Evolutionary conservation across 2,888 invertebrate species (phyloP).

Genomic region (Orthonychiurus folsomi): DNA sequence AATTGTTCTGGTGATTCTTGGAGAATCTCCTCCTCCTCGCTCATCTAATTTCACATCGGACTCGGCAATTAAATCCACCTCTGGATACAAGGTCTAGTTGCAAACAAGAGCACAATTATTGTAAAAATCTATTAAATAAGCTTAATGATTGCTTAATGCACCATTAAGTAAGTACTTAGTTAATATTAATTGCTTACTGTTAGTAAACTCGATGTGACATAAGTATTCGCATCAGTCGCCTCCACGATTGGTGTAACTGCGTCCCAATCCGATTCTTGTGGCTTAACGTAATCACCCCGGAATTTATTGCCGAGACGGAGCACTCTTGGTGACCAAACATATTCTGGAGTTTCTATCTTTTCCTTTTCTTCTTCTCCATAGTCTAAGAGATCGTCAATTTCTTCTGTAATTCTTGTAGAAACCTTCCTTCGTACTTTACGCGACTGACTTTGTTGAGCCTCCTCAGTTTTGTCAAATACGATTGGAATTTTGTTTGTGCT

Average conservation of each 20-base stretch:
- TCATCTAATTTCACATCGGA: constrained; percentile 28
- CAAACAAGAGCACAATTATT: too few species aligned
- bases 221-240: too few species aligned
- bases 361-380: constrained; percentile 33
- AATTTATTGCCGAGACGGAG: not conserved
- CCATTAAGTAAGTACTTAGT: too few species aligned
- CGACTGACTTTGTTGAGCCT: constrained; percentile 4
- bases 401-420: not conserved
- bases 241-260: too few species aligned
- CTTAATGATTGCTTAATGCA: too few species aligned
- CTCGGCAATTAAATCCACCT: constrained; percentile 28
- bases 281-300: too few species aligned
- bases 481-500: too few species aligned
- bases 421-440: not conserved
- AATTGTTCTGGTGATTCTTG: constrained; percentile 10
- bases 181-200: too few species aligned
- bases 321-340: constrained; percentile 12
- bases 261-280: too few species aligned
- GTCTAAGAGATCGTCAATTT: constrained; percentile 34
- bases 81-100: constrained; percentile 29
- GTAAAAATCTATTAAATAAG: too few species aligned
- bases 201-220: too few species aligned
- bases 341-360: constrained; percentile 12
- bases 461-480: not conserved
- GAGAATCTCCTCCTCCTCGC: not conserved